phyloP scores from a whole-genome alignment of 1,140 invertebrate species.

The Apocrypta bakeri region DNA sequence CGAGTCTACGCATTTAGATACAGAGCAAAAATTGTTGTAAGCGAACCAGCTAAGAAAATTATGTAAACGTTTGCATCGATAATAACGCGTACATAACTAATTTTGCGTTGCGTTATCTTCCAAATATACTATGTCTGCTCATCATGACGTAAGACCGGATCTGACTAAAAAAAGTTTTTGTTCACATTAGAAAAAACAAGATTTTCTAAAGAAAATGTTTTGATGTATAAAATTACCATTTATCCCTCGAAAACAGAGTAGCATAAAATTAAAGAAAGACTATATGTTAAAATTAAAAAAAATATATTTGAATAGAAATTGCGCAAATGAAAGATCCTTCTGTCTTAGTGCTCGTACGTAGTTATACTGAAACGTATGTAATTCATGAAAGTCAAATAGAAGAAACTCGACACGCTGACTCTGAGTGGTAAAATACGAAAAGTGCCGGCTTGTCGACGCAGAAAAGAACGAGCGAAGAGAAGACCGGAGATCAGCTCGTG shows the following conservation, averaged over 20 bases:
- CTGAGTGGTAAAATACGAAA: conserved; percentile 21
- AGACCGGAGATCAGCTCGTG: conserved; percentile 49
- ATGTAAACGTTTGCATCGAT: conserved; percentile 65
- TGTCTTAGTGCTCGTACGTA: background rate
- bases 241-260: background rate
- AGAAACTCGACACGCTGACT: conserved; percentile 30
- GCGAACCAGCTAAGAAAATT: conserved; percentile 61
- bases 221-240: background rate
- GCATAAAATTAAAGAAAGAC: background rate
- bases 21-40: conserved; percentile 35
- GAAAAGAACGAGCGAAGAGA: too few relatives aligned
- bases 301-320: background rate
- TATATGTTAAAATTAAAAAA: background rate
- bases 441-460: conserved; percentile 42
- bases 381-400: conserved; percentile 39
- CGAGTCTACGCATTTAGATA: conserved; percentile 54
- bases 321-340: background rate
- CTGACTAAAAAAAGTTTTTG: background rate
- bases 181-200: background rate
- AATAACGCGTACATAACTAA: conserved; percentile 42
- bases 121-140: conserved; percentile 50
- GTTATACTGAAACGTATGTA: conserved; percentile 22
- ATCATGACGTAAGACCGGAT: background rate
- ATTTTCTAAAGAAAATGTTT: background rate
- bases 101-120: conserved; percentile 56